A percentile compares a stretch with the other conserved stretches of the same genome.
These are phyloP conservation scores for Tridacna crocea DNA, from an alignment of 2,888 invertebrate species.

Conservation along the genomic window DNA sequence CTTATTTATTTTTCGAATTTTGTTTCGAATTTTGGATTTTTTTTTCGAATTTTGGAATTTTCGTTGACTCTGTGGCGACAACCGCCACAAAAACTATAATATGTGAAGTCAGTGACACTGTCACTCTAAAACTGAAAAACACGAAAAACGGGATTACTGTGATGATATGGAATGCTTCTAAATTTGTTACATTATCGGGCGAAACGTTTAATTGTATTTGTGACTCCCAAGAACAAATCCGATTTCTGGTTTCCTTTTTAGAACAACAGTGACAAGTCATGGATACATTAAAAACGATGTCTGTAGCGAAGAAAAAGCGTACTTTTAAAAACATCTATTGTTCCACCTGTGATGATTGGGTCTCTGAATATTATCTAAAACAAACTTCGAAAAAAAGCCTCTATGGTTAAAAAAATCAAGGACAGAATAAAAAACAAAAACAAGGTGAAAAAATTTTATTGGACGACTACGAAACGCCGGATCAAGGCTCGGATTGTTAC, in stretches of 20 bases:
- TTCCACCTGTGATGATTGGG: neutral
- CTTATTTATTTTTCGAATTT: no score
- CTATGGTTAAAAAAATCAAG: no score
- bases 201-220: constrained; percentile 9
- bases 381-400: no score
- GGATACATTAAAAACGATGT: neutral
- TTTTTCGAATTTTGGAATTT: no score
- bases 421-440: no score
- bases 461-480: no score
- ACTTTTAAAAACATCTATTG: neutral
- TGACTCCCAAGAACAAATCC: neutral
- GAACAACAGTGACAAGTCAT: constrained; percentile 7
- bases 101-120: constrained; percentile 4
- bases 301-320: neutral
- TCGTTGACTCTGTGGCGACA: no score
- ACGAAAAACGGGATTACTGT: neutral
- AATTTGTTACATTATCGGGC: constrained; percentile 8
- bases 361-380: neutral
- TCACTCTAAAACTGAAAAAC: constrained; percentile 6
- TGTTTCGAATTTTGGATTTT: no score
- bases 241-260: neutral
- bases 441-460: no score
- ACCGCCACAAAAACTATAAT: neutral
- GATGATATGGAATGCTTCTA: constrained; percentile 7
- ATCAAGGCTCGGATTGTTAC: no score